Conservation (phyloP, 2,888 invertebrate genomes). For the Idaea straminata region DNA sequence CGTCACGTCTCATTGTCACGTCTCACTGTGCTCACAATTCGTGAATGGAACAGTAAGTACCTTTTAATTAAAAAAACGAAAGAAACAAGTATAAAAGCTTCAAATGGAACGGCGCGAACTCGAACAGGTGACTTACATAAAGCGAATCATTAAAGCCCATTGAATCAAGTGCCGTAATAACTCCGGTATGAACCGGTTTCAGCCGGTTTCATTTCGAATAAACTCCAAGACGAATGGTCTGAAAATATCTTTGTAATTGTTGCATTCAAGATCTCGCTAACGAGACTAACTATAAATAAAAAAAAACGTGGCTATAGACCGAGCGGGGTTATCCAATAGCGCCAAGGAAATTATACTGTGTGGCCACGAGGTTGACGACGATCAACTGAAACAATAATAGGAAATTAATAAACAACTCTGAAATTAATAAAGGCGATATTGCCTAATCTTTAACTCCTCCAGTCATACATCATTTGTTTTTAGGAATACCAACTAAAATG, state of each 20-base stretch:
- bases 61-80: not conserved
- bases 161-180: not conserved
- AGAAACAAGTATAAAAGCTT: not conserved
- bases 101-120: not conserved
- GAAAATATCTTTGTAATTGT: conserved; percentile 58
- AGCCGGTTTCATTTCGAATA: conserved; percentile 13
- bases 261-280: conserved; percentile 54
- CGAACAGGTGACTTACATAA: not conserved
- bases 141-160: not conserved
- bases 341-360: not conserved
- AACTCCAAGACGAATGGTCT: conserved; percentile 42
- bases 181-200: not conserved
- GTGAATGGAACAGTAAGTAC: not conserved
- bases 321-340: conserved; percentile 11
- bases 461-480: no score
- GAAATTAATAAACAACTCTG: no score
- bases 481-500: no score
- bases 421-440: no score
- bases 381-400: not conserved
- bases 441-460: no score
- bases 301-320: conserved; percentile 27
- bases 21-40: not conserved
- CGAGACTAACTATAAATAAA: conserved; percentile 39
- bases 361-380: not conserved
- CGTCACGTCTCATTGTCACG: not conserved